Conservation (phyloP, 1,140 invertebrate species). For the Doryteuthis pealeii region DNA sequence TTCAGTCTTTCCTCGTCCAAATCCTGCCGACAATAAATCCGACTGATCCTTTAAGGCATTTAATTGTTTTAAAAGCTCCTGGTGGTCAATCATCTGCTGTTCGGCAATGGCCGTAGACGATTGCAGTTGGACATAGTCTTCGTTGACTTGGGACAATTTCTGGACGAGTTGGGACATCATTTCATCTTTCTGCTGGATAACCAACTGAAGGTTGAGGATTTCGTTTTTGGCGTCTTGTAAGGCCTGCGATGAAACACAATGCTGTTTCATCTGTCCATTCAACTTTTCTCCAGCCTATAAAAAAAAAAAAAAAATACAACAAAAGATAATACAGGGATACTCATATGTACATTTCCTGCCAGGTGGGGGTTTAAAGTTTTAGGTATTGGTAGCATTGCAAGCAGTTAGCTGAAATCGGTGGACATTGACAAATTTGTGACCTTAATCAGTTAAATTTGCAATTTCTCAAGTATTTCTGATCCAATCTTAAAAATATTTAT, state of each 20-base stretch:
- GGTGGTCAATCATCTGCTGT: constrained; percentile 18
- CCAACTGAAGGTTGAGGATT: constrained; percentile 34
- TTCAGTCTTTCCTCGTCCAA: neutral
- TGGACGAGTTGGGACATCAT: constrained; percentile 34
- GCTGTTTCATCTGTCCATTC: constrained; percentile 34
- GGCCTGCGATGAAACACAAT: constrained; percentile 32
- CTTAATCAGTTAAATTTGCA: no score
- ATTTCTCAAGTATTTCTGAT: no score
- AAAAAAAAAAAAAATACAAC: no score
- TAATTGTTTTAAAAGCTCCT: constrained; percentile 21
- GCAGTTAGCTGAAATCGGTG: no score
- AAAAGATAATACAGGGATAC: no score
- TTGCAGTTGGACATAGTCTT: constrained; percentile 24
- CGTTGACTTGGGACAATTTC: constrained; percentile 25
- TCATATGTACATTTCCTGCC: no score
- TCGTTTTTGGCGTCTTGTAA: constrained; percentile 40
- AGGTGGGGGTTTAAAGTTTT: no score
- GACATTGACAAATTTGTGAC: no score
- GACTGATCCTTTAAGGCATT: constrained; percentile 3
- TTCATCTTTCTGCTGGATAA: constrained; percentile 36
- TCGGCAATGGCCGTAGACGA: neutral
- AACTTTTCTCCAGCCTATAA: constrained; percentile 45
- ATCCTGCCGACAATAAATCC: neutral
- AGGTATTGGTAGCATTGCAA: no score
- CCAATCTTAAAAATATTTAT: no score